Evolutionary conservation across 1,140 invertebrate species (phyloP).

Genomic region (Dendroctonus valens): DNA sequence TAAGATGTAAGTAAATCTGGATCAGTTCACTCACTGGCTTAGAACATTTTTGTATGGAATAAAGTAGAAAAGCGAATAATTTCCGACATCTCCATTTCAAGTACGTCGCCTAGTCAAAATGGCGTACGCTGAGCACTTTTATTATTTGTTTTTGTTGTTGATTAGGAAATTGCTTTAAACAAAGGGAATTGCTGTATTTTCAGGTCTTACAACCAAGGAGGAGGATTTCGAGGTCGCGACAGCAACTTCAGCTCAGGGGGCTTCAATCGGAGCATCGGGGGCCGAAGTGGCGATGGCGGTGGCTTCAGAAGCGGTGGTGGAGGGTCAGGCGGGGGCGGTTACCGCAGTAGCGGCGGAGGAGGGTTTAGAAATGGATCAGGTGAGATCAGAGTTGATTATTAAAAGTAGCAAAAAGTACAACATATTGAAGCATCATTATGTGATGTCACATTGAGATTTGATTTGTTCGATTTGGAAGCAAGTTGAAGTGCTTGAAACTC

Average conservation of each 20-base stretch:
- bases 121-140: no score
- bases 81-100: no score
- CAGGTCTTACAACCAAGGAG: constrained; percentile 15
- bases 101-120: no score
- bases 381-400: constrained; percentile 60
- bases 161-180: no score
- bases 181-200: neutral
- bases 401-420: constrained; percentile 74
- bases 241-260: constrained; percentile 4
- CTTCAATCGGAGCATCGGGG: constrained; percentile 32
- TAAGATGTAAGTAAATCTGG: no score
- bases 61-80: no score
- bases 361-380: constrained; percentile 38
- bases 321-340: constrained; percentile 53
- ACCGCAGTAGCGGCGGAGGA: constrained; percentile 23
- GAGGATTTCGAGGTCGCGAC: constrained; percentile 28
- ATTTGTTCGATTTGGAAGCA: neutral
- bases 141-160: no score
- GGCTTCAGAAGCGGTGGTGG: constrained; percentile 42
- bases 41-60: no score
- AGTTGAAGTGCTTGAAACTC: neutral
- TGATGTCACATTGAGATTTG: neutral
- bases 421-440: neutral
- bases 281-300: constrained; percentile 14
- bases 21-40: no score